Conservation (phyloP, 37 sponge, comb jelly and placozoan species). For the Ephydatia muelleri region DNA sequence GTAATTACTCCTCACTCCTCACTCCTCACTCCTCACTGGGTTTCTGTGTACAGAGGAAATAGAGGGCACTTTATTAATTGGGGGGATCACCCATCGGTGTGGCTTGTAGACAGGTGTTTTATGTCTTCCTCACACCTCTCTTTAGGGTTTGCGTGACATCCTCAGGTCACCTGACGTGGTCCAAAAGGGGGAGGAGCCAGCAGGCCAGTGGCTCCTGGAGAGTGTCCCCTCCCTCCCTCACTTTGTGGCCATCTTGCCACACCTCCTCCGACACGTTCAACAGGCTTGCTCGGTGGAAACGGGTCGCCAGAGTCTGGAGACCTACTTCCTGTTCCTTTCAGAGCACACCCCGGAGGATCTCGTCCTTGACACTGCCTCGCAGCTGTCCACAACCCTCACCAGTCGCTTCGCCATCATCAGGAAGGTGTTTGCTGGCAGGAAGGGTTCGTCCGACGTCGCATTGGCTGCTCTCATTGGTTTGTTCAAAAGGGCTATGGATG, state of each 20-base stretch:
- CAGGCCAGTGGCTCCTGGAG: conserved; percentile 40
- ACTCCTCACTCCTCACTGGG: neutral
- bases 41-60: no score
- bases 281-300: conserved; percentile 56
- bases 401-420: conserved; percentile 37
- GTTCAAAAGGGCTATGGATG: conserved; percentile 39
- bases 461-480: conserved; percentile 35
- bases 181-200: no score
- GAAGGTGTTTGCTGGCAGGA: conserved; percentile 19
- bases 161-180: no score
- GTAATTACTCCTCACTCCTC: neutral
- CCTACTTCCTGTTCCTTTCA: conserved; percentile 48
- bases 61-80: no score
- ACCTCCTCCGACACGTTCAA: conserved; percentile 23
- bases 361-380: conserved; percentile 21
- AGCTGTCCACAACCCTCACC: conserved; percentile 27
- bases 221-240: conserved; percentile 37
- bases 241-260: conserved; percentile 50
- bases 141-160: no score
- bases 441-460: neutral
- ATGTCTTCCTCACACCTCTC: no score
- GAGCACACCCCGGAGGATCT: conserved; percentile 41
- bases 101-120: no score
- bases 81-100: no score
- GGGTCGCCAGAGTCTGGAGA: conserved; percentile 11